Conservation (phyloP, 2,888 invertebrate species). For the Apoderus coryli region DNA sequence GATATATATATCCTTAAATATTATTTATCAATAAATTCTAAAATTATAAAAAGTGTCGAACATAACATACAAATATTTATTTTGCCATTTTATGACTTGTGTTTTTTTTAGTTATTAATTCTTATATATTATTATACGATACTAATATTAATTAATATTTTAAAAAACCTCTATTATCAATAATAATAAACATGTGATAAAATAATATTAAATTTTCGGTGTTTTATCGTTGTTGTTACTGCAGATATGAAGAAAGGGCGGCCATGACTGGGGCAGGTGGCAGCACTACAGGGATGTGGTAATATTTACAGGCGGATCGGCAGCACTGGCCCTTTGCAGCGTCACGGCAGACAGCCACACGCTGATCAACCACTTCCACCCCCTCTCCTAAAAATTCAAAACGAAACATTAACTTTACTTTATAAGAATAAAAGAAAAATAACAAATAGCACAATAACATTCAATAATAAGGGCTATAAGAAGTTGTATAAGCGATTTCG, state of each 20-base stretch:
- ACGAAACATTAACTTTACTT: slow-evolving; percentile 9
- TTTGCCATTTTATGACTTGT: too few relatives aligned
- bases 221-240: slow-evolving; percentile 31
- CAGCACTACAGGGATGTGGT: slow-evolving; percentile 87
- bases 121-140: too few relatives aligned
- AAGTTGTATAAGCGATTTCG: too few relatives aligned
- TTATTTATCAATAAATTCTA: too few relatives aligned
- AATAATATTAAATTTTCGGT: slow-evolving; percentile 23
- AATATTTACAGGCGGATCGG: slow-evolving; percentile 91
- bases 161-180: too few relatives aligned
- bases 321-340: slow-evolving; percentile 87
- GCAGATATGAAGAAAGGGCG: slow-evolving; percentile 38
- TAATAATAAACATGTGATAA: slow-evolving; percentile 30
- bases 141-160: too few relatives aligned
- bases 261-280: slow-evolving; percentile 70
- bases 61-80: too few relatives aligned
- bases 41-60: too few relatives aligned
- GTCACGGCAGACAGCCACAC: slow-evolving; percentile 92
- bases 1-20: too few relatives aligned
- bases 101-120: too few relatives aligned
- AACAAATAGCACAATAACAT: slow-evolving; percentile 2
- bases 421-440: too few relatives aligned
- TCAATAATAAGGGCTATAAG: too few relatives aligned
- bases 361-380: slow-evolving; percentile 90
- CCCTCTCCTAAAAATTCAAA: slow-evolving; percentile 70